phyloP scores from a whole-genome alignment of 2,888 invertebrate species.

The Spodoptera picta region DNA sequence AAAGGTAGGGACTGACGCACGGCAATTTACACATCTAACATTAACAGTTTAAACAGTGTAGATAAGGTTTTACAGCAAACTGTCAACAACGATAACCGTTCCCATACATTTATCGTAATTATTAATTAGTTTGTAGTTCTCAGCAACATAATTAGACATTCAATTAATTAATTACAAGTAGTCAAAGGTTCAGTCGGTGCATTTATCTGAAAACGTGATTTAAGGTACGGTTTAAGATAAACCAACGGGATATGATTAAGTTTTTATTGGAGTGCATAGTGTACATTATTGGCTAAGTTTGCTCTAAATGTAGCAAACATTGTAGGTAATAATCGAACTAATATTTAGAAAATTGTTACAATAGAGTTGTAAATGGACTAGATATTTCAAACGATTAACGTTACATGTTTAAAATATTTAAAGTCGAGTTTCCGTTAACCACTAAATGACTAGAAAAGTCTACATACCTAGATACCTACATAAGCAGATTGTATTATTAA shows the following conservation, averaged over 20 bases:
- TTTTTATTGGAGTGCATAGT: slow-evolving; percentile 2
- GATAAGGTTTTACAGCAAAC: slow-evolving; percentile 49
- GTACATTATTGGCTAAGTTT: background rate
- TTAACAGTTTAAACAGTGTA: slow-evolving; percentile 19
- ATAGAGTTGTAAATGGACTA: too few relatives aligned
- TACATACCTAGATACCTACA: background rate
- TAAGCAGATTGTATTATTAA: slow-evolving; percentile 33
- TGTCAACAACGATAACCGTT: slow-evolving; percentile 51
- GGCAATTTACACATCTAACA: slow-evolving; percentile 36
- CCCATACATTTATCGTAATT: slow-evolving; percentile 46
- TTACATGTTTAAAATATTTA: too few relatives aligned
- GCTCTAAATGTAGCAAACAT: background rate
- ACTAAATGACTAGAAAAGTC: background rate
- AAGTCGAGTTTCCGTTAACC: too few relatives aligned
- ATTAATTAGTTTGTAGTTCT: slow-evolving; percentile 58
- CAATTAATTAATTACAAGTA: slow-evolving; percentile 45
- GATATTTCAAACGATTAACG: too few relatives aligned
- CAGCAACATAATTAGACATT: slow-evolving; percentile 53
- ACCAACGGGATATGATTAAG: slow-evolving; percentile 5
- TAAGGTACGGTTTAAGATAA: slow-evolving; percentile 31
- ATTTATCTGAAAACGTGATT: slow-evolving; percentile 54
- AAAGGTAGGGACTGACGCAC: slow-evolving; percentile 16
- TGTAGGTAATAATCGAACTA: background rate
- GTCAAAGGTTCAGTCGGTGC: slow-evolving; percentile 48
- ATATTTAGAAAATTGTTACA: too few relatives aligned